These are phyloP conservation scores for Neolamprologus fasciatus DNA, from an alignment of 2,113 vertebrate species.

Conservation along the genomic window DNA sequence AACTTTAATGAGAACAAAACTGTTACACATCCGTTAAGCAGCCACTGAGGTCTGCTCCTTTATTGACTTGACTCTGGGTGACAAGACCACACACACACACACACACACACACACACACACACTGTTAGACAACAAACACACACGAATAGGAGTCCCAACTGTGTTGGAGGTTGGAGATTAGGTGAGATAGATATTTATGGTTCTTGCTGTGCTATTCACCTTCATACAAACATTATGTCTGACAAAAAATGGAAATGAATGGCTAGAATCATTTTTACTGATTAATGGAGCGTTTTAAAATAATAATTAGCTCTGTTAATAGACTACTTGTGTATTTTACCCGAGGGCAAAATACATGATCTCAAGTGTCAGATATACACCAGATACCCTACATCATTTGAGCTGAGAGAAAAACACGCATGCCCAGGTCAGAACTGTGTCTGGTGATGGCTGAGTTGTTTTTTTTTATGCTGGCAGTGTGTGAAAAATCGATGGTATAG, in stretches of 20 bases:
- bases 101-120: slow-evolving; percentile 8
- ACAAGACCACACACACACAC: slow-evolving; percentile 37
- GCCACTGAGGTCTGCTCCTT: slow-evolving; percentile 9
- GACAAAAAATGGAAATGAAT: background rate
- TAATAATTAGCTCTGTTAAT: slow-evolving; percentile 4
- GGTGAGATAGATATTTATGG: slow-evolving; percentile 20
- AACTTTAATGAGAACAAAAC: slow-evolving; percentile 77
- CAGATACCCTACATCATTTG: background rate
- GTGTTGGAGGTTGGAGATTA: background rate
- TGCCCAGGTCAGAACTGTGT: slow-evolving; percentile 30
- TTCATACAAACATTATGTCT: background rate
- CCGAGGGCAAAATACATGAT: background rate
- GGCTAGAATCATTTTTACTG: background rate
- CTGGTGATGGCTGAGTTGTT: slow-evolving; percentile 27
- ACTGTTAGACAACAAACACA: background rate
- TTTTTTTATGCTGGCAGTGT: slow-evolving; percentile 47
- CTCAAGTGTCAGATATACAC: background rate
- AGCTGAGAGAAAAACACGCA: background rate
- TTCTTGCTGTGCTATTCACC: background rate
- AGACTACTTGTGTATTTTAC: background rate
- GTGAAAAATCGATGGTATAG: slow-evolving; percentile 72
- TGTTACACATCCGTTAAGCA: slow-evolving; percentile 31
- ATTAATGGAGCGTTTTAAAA: background rate
- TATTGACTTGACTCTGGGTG: slow-evolving; percentile 39
- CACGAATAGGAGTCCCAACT: background rate